phyloP scores from a whole-genome alignment of 2,888 invertebrate genomes.

The Xanthia togata region DNA sequence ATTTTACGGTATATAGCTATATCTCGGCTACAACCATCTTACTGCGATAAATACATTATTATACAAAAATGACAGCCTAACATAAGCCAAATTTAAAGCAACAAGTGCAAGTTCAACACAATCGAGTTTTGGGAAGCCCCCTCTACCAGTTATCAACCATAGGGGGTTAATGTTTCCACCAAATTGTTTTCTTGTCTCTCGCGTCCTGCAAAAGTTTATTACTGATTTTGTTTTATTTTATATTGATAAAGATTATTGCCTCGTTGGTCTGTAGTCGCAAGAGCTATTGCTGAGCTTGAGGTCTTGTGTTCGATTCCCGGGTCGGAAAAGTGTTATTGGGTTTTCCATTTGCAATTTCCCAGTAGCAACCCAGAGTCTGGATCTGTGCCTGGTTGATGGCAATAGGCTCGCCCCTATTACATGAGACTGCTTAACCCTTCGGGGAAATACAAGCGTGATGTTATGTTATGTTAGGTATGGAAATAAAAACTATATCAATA shows the following conservation, averaged over 20 bases:
- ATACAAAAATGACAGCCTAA: conserved; percentile 1
- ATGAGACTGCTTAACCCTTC: background rate
- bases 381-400: background rate
- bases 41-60: background rate
- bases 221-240: background rate
- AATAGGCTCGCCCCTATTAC: background rate
- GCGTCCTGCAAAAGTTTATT: background rate
- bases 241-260: background rate
- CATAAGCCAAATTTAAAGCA: conserved; percentile 35
- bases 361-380: background rate
- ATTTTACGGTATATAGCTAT: too few species aligned
- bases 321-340: background rate
- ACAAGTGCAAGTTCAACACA: conserved; percentile 25
- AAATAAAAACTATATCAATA: too few species aligned
- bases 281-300: background rate
- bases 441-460: too few species aligned
- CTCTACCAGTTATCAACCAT: background rate
- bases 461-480: too few species aligned
- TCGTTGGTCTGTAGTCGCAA: background rate
- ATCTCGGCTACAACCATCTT: too few species aligned
- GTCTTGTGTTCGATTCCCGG: background rate
- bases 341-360: background rate
- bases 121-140: conserved; percentile 16
- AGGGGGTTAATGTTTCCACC: conserved; percentile 22
- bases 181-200: conserved; percentile 25